phyloP scores from a whole-genome alignment of 2,113 vertebrate species.

The Oreochromis tanganicae region DNA sequence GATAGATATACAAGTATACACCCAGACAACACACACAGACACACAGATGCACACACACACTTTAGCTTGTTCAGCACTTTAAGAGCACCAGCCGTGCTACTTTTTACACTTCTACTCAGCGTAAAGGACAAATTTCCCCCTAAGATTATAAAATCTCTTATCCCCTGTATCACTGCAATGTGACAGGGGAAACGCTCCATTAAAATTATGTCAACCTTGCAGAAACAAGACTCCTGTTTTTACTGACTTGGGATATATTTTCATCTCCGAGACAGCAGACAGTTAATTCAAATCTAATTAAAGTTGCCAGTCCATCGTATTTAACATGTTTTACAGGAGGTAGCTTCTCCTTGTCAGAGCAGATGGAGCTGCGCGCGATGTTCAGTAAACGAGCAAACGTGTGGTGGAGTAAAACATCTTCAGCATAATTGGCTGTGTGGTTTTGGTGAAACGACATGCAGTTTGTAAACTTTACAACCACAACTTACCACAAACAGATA shows the following conservation, averaged over 20 bases:
- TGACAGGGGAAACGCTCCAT: slow-evolving; percentile 27
- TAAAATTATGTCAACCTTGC: slow-evolving; percentile 56
- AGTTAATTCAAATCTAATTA: slow-evolving; percentile 56
- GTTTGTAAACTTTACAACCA: background rate
- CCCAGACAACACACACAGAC: background rate
- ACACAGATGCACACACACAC: background rate
- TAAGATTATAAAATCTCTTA: slow-evolving; percentile 18
- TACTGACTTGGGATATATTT: slow-evolving; percentile 36
- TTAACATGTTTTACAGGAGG: slow-evolving; percentile 12
- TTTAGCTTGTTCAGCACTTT: slow-evolving; percentile 39
- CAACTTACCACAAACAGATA: background rate
- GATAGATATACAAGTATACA: background rate
- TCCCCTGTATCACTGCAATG: slow-evolving; percentile 19
- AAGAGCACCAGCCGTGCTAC: background rate
- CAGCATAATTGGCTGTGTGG: background rate
- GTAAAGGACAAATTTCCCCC: slow-evolving; percentile 43
- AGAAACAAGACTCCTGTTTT: slow-evolving; percentile 36
- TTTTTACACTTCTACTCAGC: slow-evolving; percentile 3
- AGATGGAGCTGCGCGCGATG: background rate
- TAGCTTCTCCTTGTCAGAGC: background rate
- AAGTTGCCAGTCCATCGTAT: slow-evolving; percentile 1
- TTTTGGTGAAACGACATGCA: background rate
- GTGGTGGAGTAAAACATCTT: background rate
- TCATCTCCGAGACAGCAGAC: background rate
- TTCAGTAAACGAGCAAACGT: background rate